Conservation (phyloP, 1,140 invertebrate genomes). For the Melitaea cinxia region DNA sequence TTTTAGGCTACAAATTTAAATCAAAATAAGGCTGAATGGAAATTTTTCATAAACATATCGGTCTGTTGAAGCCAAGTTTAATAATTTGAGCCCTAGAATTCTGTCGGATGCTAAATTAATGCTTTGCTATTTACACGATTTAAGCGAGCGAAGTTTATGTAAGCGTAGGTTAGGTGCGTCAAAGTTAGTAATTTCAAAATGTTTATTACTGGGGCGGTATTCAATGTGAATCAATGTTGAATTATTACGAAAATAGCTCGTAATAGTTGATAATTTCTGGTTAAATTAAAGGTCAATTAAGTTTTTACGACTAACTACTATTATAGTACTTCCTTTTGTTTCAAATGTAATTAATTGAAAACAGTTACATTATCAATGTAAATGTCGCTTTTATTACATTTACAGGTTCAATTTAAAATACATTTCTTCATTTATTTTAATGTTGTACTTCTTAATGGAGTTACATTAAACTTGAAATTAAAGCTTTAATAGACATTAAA, state of each 20-base stretch:
- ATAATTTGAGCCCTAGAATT: neutral
- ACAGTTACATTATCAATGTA: too few species aligned
- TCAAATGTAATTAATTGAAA: too few species aligned
- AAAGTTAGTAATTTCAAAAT: conserved; percentile 25
- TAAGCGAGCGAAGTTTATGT: conserved; percentile 12
- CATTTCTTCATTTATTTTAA: too few species aligned
- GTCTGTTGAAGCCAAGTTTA: neutral
- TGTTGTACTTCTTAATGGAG: too few species aligned
- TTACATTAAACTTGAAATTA: too few species aligned
- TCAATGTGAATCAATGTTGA: conserved; percentile 6
- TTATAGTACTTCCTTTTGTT: too few species aligned
- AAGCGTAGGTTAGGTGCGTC: conserved; percentile 18
- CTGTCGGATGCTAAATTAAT: conserved; percentile 20
- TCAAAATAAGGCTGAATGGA: neutral
- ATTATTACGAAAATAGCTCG: conserved; percentile 10
- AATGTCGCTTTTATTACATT: too few species aligned
- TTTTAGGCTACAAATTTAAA: neutral
- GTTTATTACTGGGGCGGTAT: conserved; percentile 12
- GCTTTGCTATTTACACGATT: conserved; percentile 14
- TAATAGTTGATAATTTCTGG: too few species aligned
- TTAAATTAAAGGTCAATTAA: too few species aligned
- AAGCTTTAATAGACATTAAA: too few species aligned
- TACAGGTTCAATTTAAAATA: too few species aligned
- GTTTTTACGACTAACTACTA: too few species aligned
- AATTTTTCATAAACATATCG: neutral